Evolutionary conservation across 2,797 vertebrate genomes (phyloP).

Genomic region (Chelon labrosus): DNA sequence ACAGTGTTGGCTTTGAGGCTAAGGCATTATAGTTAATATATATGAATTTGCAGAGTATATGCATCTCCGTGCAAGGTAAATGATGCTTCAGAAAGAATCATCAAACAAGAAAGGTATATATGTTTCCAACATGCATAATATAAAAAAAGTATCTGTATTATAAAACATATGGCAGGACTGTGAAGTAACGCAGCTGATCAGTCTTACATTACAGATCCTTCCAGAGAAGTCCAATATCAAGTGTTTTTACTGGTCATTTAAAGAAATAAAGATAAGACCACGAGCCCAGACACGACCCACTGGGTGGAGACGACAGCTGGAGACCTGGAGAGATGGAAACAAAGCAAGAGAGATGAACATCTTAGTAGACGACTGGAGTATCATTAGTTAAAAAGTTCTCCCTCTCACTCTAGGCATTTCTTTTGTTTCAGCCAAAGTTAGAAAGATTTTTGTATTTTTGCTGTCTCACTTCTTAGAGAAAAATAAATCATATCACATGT

Average conservation of each 20-base stretch:
- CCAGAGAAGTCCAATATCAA: background rate
- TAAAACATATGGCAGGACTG: background rate
- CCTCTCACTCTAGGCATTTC: too few relatives aligned
- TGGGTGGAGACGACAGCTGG: constrained; percentile 26
- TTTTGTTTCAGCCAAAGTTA: too few relatives aligned
- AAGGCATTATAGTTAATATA: too few relatives aligned
- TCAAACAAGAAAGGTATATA: background rate
- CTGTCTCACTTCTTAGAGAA: background rate
- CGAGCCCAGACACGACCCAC: constrained; percentile 41
- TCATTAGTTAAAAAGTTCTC: background rate
- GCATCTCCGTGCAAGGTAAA: too few relatives aligned
- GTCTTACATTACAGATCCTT: background rate
- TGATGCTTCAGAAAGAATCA: background rate
- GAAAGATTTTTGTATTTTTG: background rate
- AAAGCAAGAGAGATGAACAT: constrained; percentile 12
- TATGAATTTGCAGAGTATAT: too few relatives aligned
- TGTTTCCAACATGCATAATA: background rate
- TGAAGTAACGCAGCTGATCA: background rate
- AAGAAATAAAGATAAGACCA: constrained; percentile 31
- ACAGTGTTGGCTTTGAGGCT: too few relatives aligned
- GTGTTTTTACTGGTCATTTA: constrained; percentile 12
- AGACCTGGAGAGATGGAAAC: constrained; percentile 38
- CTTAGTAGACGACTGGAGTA: background rate
- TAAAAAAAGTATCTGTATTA: background rate
- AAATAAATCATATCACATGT: background rate